These are phyloP conservation scores for Acheta domesticus DNA, from an alignment of 2,888 invertebrate genomes.

Conservation along the genomic window DNA sequence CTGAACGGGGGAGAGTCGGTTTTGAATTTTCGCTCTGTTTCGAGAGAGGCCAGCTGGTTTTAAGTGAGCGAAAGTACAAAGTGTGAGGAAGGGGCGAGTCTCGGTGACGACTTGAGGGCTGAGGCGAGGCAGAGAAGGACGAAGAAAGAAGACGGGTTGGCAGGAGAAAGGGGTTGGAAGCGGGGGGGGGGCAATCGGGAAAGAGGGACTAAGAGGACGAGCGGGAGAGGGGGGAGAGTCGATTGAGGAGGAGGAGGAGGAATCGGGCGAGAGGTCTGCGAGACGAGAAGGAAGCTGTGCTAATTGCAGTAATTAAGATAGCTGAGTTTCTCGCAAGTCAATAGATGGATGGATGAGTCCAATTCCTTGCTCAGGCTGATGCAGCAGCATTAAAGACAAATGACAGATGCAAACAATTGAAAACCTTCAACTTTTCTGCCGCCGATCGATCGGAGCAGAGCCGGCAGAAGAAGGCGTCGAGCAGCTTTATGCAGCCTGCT, in stretches of 20 bases:
- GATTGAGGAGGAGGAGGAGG: background rate
- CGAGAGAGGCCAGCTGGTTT: background rate
- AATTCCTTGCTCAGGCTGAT: conserved; percentile 26
- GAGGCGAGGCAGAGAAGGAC: background rate
- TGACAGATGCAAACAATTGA: conserved; percentile 33
- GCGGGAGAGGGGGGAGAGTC: background rate
- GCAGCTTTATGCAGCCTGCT: background rate
- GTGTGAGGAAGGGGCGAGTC: conserved; percentile 1
- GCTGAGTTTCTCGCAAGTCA: conserved; percentile 33
- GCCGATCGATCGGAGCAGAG: background rate
- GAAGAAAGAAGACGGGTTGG: background rate
- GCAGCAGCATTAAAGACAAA: conserved; percentile 24
- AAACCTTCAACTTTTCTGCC: conserved; percentile 10
- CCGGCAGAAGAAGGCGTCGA: background rate
- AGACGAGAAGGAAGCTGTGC: conserved; percentile 32
- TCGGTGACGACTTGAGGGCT: background rate
- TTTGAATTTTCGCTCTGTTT: background rate
- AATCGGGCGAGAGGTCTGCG: background rate
- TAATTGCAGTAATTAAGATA: conserved; percentile 35
- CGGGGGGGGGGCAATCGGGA: background rate
- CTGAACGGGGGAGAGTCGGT: background rate
- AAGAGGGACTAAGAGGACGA: background rate
- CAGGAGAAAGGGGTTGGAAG: background rate
- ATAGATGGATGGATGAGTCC: conserved; percentile 32
- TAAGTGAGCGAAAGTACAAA: background rate